These are phyloP conservation scores for Scomber japonicus DNA, from an alignment of 2,113 vertebrate species.

Conservation along the genomic window DNA sequence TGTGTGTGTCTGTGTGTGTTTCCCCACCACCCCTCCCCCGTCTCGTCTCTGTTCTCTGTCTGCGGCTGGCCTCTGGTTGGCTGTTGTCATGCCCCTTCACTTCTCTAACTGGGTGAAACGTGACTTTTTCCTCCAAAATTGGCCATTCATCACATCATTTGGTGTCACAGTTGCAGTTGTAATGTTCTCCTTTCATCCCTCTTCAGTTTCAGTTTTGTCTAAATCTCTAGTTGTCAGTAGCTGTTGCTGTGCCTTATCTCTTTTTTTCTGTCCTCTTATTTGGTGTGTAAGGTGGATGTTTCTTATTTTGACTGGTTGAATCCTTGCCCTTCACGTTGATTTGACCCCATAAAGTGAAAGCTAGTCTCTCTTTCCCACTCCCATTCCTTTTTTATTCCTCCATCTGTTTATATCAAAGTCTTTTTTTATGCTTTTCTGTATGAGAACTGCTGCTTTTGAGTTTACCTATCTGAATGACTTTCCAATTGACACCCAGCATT, in stretches of 20 bases:
- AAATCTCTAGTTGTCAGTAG: conserved; percentile 26
- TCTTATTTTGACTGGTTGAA: background rate
- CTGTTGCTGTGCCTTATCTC: conserved; percentile 14
- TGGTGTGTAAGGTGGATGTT: background rate
- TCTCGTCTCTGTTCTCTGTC: conserved; percentile 29
- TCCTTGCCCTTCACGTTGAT: conserved; percentile 10
- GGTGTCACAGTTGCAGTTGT: conserved; percentile 14
- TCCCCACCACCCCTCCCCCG: background rate
- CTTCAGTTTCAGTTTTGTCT: conserved; percentile 30
- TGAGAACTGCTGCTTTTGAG: conserved; percentile 25
- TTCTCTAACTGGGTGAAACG: conserved; percentile 51
- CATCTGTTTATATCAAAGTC: conserved; percentile 54
- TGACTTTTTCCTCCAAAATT: conserved; percentile 31
- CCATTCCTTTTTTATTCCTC: background rate
- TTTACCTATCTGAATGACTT: conserved; percentile 47
- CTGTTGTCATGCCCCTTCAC: conserved; percentile 46
- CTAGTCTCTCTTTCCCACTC: background rate
- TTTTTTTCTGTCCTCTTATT: conserved; percentile 30
- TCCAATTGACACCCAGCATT: conserved; percentile 33
- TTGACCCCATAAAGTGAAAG: conserved; percentile 15
- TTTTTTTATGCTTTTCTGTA: background rate
- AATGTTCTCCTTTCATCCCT: conserved; percentile 9
- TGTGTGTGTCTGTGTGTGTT: conserved; percentile 42
- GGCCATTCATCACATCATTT: conserved; percentile 6
- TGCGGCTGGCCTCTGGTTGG: conserved; percentile 43